phyloP scores from a whole-genome alignment of 2,797 vertebrate species.

The Arvicola amphibius region DNA sequence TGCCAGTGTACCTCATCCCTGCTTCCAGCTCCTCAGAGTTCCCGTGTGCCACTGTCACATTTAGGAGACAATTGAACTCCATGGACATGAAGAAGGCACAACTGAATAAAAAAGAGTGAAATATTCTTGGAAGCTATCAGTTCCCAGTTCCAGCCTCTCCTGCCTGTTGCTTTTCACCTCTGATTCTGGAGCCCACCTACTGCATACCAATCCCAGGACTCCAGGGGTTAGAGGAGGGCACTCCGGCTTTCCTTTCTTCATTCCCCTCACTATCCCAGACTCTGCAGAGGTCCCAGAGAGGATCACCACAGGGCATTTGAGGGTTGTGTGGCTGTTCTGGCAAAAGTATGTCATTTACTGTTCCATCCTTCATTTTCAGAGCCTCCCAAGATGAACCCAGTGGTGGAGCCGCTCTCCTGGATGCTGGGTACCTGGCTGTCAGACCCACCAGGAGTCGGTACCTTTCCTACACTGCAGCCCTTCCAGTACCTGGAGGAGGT shows the following conservation, averaged over 20 bases:
- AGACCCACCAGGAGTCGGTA: conserved; percentile 92
- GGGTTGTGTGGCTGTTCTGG: rapidly evolving
- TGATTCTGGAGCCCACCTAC: not conserved
- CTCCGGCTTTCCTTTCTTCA: not conserved
- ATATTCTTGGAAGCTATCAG: not conserved
- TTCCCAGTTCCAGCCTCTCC: not conserved
- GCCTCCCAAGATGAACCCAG: conserved; percentile 85
- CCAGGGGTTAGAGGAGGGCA: not conserved
- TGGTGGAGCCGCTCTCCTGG: conserved; percentile 91
- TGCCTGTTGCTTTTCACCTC: rapidly evolving
- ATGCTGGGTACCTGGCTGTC: conserved; percentile 93
- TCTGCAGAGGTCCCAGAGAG: not conserved
- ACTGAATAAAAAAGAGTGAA: not conserved
- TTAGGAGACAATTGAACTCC: not conserved
- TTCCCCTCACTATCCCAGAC: not conserved
- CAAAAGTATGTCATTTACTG: not conserved
- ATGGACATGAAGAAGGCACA: not conserved
- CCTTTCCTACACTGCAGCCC: conserved; percentile 92
- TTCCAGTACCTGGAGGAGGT: conserved; percentile 94
- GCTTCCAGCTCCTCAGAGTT: too few relatives aligned
- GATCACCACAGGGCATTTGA: not conserved
- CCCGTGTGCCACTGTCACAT: not conserved
- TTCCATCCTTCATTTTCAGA: conserved; percentile 68
- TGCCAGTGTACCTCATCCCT: not conserved
- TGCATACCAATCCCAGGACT: not conserved